Evolutionary conservation across 2,888 invertebrate genomes (phyloP), one percentile per base, ranked within the genome.

Genomic region (Latrodectus elegans): DNA sequence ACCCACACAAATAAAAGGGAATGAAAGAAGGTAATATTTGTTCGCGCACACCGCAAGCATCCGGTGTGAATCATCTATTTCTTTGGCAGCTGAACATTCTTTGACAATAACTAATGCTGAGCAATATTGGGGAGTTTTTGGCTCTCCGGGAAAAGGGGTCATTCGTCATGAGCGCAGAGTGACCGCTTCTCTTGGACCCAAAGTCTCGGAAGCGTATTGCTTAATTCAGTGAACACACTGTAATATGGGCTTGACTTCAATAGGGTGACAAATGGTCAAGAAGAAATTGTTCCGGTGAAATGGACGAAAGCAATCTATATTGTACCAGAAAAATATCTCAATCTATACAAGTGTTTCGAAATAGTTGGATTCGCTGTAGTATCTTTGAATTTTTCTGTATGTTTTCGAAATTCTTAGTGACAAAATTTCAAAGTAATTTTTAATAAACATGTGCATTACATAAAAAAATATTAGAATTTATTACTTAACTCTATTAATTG

Each of bases 151-250:
- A 49, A 76, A 76, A 76, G 76, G 68, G 79, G 84, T 77, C 84
- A 88, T 88, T 80, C 84, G 88, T 88, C 88, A 88, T 88, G 88
- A 73, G 65, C 75, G 73, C 72, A 71, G 82, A 87, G 87, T 88
- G 87, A 88, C 87, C 87, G 83, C 82, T 77, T 49, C 84, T 75
- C 84, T 68, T 72, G 87, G 78, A 74, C 73, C 82, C 78, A 80
- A 73, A 84, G 76, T 74, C 75, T 88, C 83, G 88, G 88, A 79
- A 88, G 88, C 83, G 75, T 88, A 88, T 88, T 88, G 88, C 88
- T 88, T 88, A 88, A 88, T 88, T 88, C 88, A 88, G 88, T 84
- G 88, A 84, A 88, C 88, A 84, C 82, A 88, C 75, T 84, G 88
- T 88, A 88, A 88, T 88, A 88, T 73, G 73, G 84, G 78, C 72